Base-by-base conservation (phyloP, 1,140 invertebrate genomes). In the Drosophila pachea region DNA sequence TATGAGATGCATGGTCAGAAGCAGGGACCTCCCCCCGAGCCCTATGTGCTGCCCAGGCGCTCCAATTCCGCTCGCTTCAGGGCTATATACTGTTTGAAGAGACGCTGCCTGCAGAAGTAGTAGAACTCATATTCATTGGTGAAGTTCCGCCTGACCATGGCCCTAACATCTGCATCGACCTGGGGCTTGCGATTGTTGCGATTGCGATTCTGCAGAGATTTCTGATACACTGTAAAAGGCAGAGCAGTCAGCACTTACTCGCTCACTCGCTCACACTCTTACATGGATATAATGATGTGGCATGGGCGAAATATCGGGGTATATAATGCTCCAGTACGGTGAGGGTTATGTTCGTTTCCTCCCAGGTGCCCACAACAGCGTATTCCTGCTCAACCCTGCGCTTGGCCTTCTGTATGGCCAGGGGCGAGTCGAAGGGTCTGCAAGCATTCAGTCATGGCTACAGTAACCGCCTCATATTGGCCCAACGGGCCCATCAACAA, bases 61-160 rank as follows among this genome's bases (percentile, higher is more conserved):
- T 79, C 66, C 54, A 76, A 22, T 40, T 81, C 69, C 5, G 43
- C 55, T 9, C 60, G 73, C n/a, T 84, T 84, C 2, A 96, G 88
- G 0, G 95, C 95, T 54, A 94, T 90, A 47, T 95, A 91, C 84
- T 97, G 95, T 77, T 92, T 92, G 76, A 96, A 93, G 0, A 97
- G 91, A 77, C 95, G 91, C 88, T 97, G 95, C 73, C 93, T 93
- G 86, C 95, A 96, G 87, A 97, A 97, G 76, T 97, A 93, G 86
- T 97, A 97, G 83, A 97, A 96, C 81, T 97, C 95, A 11, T 96
- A 95, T 90, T 97, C 96, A 53, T 94, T 90, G 0, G 95, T 96
- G 87, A 97, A 96, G 84, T 97, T 97, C 43, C 91, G 91, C 61
- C 95, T 91, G 1, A 97, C 94, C 16, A 96, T 92, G 4, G 95